Percentiles rank a stretch among this genome's conserved stretches.
Evolutionary conservation across 2,113 vertebrate genomes (phyloP).

Genomic region (Arenaria interpres): DNA sequence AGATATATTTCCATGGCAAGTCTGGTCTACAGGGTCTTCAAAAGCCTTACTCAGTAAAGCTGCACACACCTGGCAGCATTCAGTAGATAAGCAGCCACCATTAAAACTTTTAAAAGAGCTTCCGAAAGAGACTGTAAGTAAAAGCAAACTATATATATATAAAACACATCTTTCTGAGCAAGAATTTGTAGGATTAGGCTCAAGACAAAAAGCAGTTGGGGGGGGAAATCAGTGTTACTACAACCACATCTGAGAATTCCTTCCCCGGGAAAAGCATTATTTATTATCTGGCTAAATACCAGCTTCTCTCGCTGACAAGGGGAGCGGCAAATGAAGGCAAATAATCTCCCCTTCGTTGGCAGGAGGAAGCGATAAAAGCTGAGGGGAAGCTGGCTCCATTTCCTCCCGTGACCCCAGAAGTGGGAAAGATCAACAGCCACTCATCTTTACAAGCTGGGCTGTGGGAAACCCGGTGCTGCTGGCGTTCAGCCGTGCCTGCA

Average conservation of each 20-base stretch:
- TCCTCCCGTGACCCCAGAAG: not conserved
- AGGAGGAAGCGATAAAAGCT: conserved; percentile 35
- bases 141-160: not conserved
- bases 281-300: not conserved
- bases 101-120: not conserved
- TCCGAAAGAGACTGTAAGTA: not conserved
- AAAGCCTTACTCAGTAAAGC: not conserved
- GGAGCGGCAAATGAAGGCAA: not conserved
- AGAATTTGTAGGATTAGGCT: not conserved
- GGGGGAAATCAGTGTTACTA: not conserved
- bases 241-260: not conserved
- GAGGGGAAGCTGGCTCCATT: not conserved
- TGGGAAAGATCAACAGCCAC: not conserved
- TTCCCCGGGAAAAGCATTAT: not conserved
- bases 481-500: not conserved
- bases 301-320: not conserved
- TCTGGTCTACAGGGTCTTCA: not conserved
- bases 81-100: not conserved
- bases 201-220: not conserved
- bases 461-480: not conserved
- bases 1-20: not conserved
- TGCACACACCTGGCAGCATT: accelerated
- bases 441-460: not conserved
- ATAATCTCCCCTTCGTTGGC: not conserved
- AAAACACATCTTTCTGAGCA: not conserved